Base-by-base conservation (phyloP, 2,888 invertebrate genomes). In the Fissipunctia ypsillon region DNA sequence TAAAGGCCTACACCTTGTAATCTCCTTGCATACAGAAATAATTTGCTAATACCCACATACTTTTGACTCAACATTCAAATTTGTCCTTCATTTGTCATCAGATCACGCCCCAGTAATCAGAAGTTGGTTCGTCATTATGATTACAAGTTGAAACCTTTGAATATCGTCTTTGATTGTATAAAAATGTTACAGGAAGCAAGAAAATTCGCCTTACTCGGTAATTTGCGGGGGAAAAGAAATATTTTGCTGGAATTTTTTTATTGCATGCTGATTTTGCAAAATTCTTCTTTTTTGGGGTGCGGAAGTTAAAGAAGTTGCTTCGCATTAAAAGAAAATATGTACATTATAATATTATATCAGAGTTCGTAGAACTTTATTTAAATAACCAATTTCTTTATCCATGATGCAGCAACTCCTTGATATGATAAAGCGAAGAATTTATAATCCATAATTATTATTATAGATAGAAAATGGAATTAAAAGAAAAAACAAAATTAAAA, bases 221-320 rank as follows among this genome's bases (percentile, higher is more conserved):
- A 69, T 69, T 77, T 76, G 59, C 12, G 38, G 45, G 14, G 0
- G 19, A 70, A 68, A 64, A 63, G 38, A 77, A 64, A 77, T 64
- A 59, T 69, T 77, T 64, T 28, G 59, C 48, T 22, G 25, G 14
- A 64, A 31, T 64, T 64, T 28, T 45, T 63, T 77, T n/a, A n/a
- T 59, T 64, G 38, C 10, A 19, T 64, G 31, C 25, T 45, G 63
- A 59, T 77, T 76, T 52, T n/a, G 4, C 22, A 38, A 57, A 63
- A 43, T 57, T 68, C 16, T 56, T 56, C 10, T 43, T 22, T 28
- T 75, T 56, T 38, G 19, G 38, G 43, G 14, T 38, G 14, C 7
- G 5, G 9, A 69, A 45, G 45, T 50, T 22, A 16, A 28, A 19
- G 0, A 57, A 63, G 22, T 69, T 57, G 9, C 3, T 48, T 22